Percentiles rank a stretch among this genome's conserved stretches.
These are phyloP conservation scores for Lutjanus argentimaculatus DNA, from an alignment of 2,797 vertebrate genomes.

Conservation along the genomic window DNA sequence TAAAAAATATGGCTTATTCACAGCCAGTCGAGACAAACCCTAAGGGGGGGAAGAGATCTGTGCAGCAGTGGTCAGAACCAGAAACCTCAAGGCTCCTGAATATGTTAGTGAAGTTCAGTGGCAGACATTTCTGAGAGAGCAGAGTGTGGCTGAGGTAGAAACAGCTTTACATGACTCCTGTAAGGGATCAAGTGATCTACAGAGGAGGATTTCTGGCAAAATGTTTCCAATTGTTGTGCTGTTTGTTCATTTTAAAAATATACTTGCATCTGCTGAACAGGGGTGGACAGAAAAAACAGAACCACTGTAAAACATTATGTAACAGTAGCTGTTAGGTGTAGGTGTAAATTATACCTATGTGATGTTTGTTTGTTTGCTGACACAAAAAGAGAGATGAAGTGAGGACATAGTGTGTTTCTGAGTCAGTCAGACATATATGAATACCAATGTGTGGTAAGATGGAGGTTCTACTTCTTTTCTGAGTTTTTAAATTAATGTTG, in stretches of 20 bases:
- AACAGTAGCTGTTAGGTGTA: no score
- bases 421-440: not conserved
- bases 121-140: constrained; percentile 38
- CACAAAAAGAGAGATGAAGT: not conserved
- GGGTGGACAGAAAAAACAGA: not conserved
- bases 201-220: not conserved
- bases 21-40: constrained; percentile 34
- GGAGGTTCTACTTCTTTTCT: not conserved
- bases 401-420: not conserved
- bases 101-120: constrained; percentile 44
- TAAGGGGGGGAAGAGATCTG: constrained; percentile 12
- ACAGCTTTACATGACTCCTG: constrained; percentile 12
- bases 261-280: not conserved
- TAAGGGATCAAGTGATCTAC: constrained; percentile 20
- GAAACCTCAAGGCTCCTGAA: constrained; percentile 39
- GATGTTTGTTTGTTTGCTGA: not conserved
- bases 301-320: not conserved
- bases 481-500: not conserved
- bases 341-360: not conserved
- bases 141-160: constrained; percentile 9
- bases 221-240: not conserved
- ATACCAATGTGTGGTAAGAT: not conserved
- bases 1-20: constrained; percentile 33
- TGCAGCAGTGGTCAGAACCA: constrained; percentile 48
- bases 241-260: not conserved